phyloP scores from a whole-genome alignment of 2,797 vertebrate species.

The Pempheris klunzingeri region DNA sequence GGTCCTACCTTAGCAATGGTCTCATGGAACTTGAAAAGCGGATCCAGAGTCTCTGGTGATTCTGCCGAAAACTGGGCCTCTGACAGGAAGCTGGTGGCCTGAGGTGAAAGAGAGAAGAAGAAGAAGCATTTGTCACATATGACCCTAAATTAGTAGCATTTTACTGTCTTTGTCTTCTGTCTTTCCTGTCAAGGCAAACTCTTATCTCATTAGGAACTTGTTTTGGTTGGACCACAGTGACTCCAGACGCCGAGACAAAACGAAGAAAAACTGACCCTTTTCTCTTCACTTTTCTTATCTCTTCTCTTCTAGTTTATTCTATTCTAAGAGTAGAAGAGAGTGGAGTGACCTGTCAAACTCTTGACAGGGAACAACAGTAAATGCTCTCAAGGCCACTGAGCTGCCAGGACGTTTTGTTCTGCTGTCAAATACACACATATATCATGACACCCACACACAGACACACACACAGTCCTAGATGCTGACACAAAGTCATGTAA shows the following conservation, averaged over 20 bases:
- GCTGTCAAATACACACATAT: slow-evolving; percentile 34
- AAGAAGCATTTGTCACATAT: slow-evolving; percentile 55
- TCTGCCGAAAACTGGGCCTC: slow-evolving; percentile 88
- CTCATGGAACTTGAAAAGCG: slow-evolving; percentile 91
- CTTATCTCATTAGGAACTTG: neutral
- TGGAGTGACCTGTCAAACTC: slow-evolving; percentile 34
- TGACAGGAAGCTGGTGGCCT: slow-evolving; percentile 89
- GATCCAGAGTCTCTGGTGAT: slow-evolving; percentile 86
- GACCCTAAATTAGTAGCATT: neutral
- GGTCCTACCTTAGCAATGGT: slow-evolving; percentile 91
- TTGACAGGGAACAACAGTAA: slow-evolving; percentile 45
- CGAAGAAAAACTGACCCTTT: neutral
- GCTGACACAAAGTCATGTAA: slow-evolving; percentile 39
- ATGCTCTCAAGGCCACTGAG: slow-evolving; percentile 40
- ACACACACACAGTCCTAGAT: slow-evolving; percentile 2
- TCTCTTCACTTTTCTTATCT: slow-evolving; percentile 5
- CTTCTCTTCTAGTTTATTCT: slow-evolving; percentile 17
- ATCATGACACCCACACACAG: neutral
- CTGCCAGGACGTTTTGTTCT: slow-evolving; percentile 57
- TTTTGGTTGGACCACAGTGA: neutral
- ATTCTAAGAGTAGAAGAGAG: slow-evolving; percentile 3
- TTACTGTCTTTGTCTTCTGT: neutral
- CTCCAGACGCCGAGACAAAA: neutral
- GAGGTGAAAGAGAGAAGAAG: slow-evolving; percentile 45
- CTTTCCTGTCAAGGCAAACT: neutral